Evolutionary conservation across 2,888 invertebrate species (phyloP), one percentile per base, ranked within the genome.

Genomic region (Orthonychiurus folsomi): DNA sequence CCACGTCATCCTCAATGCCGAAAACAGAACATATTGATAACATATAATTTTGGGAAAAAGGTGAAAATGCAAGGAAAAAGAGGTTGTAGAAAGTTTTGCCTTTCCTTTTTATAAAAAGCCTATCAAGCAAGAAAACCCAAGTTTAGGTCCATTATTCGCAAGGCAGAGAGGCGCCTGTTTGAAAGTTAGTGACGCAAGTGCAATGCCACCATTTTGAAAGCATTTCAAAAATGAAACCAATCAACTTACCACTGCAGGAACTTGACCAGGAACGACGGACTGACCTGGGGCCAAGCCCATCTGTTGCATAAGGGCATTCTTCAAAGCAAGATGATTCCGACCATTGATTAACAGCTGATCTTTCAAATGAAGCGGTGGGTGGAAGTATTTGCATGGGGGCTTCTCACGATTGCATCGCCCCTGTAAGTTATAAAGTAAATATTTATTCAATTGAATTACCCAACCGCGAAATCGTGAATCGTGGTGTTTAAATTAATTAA

Each of bases 321-420:
- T 97, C 80, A 99, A 83, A 77, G 97, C 96, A 82, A 99, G 85
- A 83, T 99, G 97, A 85, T 99, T 97, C 78, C 96, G 85, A 74
- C 99, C 99, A 83, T 99, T 99, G 84, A 99, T 96, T 80, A 99
- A 84, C 79, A 99, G 85, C 85, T 99, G 97, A 83, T 99, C 99
- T 84, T 97, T 96, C 77, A 99, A 85, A 81, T 99, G 99, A 81
- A 97, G 97, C 74, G 99, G 99, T 75, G 99, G 99, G 83, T 99
- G 99, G 83, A 99, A 95, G 83, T 99, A 99, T 85, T 99, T 99
- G 90, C 99, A 99, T 76, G 97, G 97, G 73, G 99, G 99, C 80
- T 99, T 97, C 82, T 99, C 97, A 77, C 99, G 87, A 80, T 97
- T 97, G 86, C 99, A 99, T 82, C 97, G 94, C 78, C 97, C 97